Base-by-base conservation (phyloP, 2,888 invertebrate genomes). In the Galerucella pusilla region DNA sequence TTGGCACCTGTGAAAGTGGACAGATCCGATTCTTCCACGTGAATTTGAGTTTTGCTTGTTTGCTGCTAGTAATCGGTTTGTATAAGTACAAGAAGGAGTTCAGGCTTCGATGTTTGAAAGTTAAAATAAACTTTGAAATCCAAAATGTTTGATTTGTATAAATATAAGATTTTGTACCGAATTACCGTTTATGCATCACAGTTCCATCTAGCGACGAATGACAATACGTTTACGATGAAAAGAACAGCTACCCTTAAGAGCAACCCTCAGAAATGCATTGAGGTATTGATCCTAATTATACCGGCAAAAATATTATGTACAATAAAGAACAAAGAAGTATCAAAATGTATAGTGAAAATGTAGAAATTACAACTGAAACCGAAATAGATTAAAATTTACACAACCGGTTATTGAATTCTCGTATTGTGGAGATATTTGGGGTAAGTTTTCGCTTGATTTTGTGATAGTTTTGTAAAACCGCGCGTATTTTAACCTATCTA, bases 311-410 rank as follows among this genome's bases (percentile, higher is more conserved):
- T 16, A 57, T 59, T 45, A 68, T 46, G 57, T 49, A 49, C 9
- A 16, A 20, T 60, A 46, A 5, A 46, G 69, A 61, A 69, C 71
- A 71, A 71, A 71, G 71, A 65, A 35, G n/a, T 20, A 71, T 65
- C 59, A 71, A 71, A 52, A 71, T 71, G 71, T 59, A 25, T 49
- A 61, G 60, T 49, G 52, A 69, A 69, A 69, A 49, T 14, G 42
- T 42, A 28, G 64, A 65, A 45, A 65, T 65, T 49, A 69, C 28
- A 49, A 49, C 46, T 14, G 45, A 28, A 69, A 60, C 42, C 12
- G 64, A 65, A 46, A 46, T 59, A 60, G 45, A 54, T 12, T 54
- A 49, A 60, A 25, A 45, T 45, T 64, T 45, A 64, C 9, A 16
- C n/a, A 1, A 52, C 14, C 20, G 16, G 12, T 54, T n/a, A 45